Evolutionary conservation across 1,140 invertebrate genomes (phyloP).

Genomic region (Lordiphosa collinella): DNA sequence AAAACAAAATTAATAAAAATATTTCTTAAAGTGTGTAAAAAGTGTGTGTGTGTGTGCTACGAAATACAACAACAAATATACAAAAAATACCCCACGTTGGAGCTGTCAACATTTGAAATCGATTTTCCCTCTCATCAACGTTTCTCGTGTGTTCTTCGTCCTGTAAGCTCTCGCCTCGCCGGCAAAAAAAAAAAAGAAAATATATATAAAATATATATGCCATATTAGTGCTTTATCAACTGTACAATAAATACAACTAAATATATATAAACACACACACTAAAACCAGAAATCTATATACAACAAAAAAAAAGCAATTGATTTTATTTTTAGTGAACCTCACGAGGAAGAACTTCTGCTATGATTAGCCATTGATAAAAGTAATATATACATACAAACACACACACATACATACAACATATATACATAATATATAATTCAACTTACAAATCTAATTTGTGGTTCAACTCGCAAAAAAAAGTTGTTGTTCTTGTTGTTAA

Average conservation of each 20-base stretch:
- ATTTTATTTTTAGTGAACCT: constrained; percentile 66
- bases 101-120: constrained; percentile 52
- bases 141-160: constrained; percentile 20
- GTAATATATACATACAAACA: constrained; percentile 27
- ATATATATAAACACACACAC: constrained; percentile 12
- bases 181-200: constrained; percentile 2
- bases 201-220: constrained; percentile 50
- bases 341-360: constrained; percentile 2
- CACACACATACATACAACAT: constrained; percentile 26
- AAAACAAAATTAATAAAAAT: too few relatives aligned
- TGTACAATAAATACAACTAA: constrained; percentile 65
- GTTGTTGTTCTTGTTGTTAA: constrained; percentile 62
- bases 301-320: constrained; percentile 53
- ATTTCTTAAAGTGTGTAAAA: background rate
- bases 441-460: constrained; percentile 26
- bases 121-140: constrained; percentile 41
- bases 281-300: constrained; percentile 22
- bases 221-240: constrained; percentile 75
- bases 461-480: constrained; percentile 52
- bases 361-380: constrained; percentile 4
- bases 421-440: constrained; percentile 30
- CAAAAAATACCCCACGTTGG: background rate
- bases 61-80: too few relatives aligned
- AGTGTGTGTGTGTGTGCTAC: constrained; percentile 18
- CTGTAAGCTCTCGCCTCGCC: constrained; percentile 1